Conservation (phyloP, 2,797 vertebrate species). For the Lepus townsendii region DNA sequence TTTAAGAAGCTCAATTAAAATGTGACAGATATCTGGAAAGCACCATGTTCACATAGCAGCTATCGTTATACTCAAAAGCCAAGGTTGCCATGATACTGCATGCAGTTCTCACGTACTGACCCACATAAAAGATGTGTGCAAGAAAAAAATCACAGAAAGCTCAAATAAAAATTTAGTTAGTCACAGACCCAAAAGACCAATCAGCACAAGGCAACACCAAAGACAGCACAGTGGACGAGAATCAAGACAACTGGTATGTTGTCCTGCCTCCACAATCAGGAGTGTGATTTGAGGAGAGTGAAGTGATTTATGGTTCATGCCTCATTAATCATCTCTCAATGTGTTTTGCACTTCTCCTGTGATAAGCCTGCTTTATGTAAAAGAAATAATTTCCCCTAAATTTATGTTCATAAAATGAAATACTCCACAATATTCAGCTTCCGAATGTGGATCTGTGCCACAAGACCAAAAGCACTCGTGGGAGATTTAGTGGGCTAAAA, state of each 20-base stretch:
- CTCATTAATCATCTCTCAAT: background rate
- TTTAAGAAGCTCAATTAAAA: conserved; percentile 39
- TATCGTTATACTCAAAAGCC: background rate
- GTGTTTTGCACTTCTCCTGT: background rate
- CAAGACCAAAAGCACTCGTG: background rate
- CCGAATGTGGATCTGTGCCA: conserved; percentile 30
- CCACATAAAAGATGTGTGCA: background rate
- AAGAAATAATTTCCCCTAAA: conserved; percentile 37
- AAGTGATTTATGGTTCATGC: background rate
- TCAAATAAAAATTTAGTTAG: conserved; percentile 13
- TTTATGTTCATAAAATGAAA: conserved; percentile 58
- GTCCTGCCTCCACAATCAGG: background rate
- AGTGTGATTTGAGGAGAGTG: background rate
- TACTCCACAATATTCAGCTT: conserved; percentile 4
- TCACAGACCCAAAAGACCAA: background rate
- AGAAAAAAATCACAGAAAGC: background rate
- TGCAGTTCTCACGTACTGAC: conserved; percentile 2
- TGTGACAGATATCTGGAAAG: conserved; percentile 10
- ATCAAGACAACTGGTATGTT: background rate
- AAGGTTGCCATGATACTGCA: background rate
- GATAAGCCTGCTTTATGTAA: conserved; percentile 35
- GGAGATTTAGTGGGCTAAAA: background rate
- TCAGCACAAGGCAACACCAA: background rate
- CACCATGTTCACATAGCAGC: background rate
- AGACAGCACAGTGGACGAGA: background rate